A percentile compares a stretch with the other conserved stretches of the same genome.
Evolutionary conservation across 1,140 invertebrate genomes (phyloP).

Genomic region (Zaprionus camerounensis): DNA sequence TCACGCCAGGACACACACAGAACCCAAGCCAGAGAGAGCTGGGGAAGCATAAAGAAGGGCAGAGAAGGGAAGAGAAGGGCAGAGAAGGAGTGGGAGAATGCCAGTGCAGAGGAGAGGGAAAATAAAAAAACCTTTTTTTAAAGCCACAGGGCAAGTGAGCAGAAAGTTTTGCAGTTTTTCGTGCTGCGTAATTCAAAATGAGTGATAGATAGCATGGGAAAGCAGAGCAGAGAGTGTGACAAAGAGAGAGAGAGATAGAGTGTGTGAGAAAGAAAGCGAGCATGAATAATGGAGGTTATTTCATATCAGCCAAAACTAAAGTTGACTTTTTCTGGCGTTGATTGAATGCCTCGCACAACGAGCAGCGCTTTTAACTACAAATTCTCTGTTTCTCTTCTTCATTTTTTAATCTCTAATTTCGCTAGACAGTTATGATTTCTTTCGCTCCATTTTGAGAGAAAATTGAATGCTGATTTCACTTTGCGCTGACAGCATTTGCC

Average conservation of each 20-base stretch:
- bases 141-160: conserved; percentile 67
- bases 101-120: not conserved
- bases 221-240: not conserved
- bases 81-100: not conserved
- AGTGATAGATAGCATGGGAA: conserved; percentile 44
- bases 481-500: conserved; percentile 8
- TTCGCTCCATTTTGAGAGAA: not conserved
- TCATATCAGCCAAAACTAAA: conserved; percentile 53
- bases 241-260: not conserved
- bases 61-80: not conserved
- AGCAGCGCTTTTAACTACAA: not conserved
- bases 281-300: conserved; percentile 53
- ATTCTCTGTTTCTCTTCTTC: not conserved
- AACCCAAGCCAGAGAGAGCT: conserved; percentile 14
- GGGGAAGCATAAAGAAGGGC: not conserved
- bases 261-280: not conserved
- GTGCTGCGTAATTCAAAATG: conserved; percentile 39
- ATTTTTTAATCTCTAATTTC: conserved; percentile 8
- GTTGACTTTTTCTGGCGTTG: conserved; percentile 51
- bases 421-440: not conserved
- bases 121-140: conserved; percentile 60
- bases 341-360: conserved; percentile 37
- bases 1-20: conserved; percentile 2
- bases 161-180: conserved; percentile 54
- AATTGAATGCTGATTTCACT: not conserved